Base-by-base conservation (phyloP, 1,140 invertebrate genomes). In the Aphelenchoides besseyi region DNA sequence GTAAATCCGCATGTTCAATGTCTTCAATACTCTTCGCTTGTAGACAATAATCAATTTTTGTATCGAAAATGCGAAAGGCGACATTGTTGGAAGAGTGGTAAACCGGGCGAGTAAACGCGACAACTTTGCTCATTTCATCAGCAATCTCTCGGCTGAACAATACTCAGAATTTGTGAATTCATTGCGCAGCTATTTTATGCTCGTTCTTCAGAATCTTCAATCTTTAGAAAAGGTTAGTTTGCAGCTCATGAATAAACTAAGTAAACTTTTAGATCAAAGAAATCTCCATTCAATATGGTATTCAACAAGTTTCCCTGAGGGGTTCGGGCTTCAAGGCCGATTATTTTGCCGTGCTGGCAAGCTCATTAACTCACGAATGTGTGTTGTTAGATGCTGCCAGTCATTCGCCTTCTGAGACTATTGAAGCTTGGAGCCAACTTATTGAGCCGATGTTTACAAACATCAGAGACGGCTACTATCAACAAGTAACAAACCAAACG, bases 381-480 rank as follows among this genome's bases (percentile, higher is more conserved):
- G 77, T 82, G 3, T 79, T 79, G 35, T 54, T 79, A 1, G 78
- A 79, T 66, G 78, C 71, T 9, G 78, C 78, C 9, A 55, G 75
- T 18, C 78, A 79, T 70, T 61, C 36, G 26, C 62, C 57, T 54
- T 32, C 18, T 3, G 29, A 64, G 35, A 35, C 2, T 9, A 64
- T 79, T 36, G 80, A 79, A 63, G 80, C 80, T 8, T 79, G 80
- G 80, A 59, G 80, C 9, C 78, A 79, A 54, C 70, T 79, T 8
- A 71, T 73, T n/a, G 72, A 79, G 48, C 35, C 80, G 30, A 80
- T 79, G 80, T 79, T 79, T 59, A 78, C 63, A 28, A 69, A 52
- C 54, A 67, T 79, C 26, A 33, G 78, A 53, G 78, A 79, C 53
- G 78, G 78, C 35, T 80, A 80, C 57, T 71, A 66, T 64, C 74